A percentile compares a stretch with the other conserved stretches of the same genome.
Evolutionary conservation across 2,113 vertebrate genomes (phyloP).

Genomic region (Mellivora capensis): DNA sequence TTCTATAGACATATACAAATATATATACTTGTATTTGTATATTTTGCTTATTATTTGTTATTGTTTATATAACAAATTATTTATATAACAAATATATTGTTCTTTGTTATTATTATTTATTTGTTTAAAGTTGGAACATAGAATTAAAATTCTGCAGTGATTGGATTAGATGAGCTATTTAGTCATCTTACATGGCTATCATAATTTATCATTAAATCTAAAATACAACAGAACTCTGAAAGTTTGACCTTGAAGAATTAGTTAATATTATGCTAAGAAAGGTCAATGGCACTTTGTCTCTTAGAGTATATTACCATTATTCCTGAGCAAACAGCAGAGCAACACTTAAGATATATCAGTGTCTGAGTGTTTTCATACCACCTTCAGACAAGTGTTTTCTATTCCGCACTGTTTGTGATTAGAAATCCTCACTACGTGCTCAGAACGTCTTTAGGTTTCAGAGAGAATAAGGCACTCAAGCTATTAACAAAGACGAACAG

Average conservation of each 20-base stretch:
- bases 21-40: too few relatives aligned
- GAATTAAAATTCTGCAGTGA: conserved; percentile 23
- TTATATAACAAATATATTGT: too few relatives aligned
- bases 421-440: neutral
- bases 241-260: neutral
- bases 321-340: neutral
- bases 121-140: neutral
- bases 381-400: neutral
- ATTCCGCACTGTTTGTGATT: neutral
- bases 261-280: neutral
- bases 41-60: too few relatives aligned
- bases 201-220: conserved; percentile 17
- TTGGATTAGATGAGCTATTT: neutral
- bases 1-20: too few relatives aligned
- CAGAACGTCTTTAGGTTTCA: neutral
- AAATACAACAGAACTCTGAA: neutral
- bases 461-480: neutral
- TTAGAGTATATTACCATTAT: neutral
- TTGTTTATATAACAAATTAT: too few relatives aligned
- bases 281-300: neutral
- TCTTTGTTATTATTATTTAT: too few relatives aligned
- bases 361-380: neutral
- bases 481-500: neutral
- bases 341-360: neutral
- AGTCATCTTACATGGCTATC: neutral